Base-by-base conservation (phyloP, 2,113 vertebrate genomes). In the Campylorhamphus procurvoides region DNA sequence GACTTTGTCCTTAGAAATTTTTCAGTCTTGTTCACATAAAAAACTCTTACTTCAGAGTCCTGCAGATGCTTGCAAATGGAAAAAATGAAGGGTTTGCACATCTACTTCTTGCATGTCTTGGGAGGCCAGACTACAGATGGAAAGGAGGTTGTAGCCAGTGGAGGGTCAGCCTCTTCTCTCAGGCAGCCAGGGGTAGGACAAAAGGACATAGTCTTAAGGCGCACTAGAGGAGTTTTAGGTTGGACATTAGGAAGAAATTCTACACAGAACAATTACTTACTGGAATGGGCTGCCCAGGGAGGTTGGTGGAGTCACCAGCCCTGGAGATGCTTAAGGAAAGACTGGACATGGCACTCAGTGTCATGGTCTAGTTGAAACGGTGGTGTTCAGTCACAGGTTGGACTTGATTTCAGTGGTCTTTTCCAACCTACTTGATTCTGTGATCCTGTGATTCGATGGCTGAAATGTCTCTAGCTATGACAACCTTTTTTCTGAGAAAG, bases 101-200 rank as follows among this genome's bases (percentile, higher is more conserved):
- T 3, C 17, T 56, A 14, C 52, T 67, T 52, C 35, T 69, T 52
- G 39, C 33, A 0, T n/a, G 5, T 28, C 20, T 44, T 76, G 40
- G 10, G 40, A 56, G 7, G 11, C 16, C 72, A 76, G 33, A 56
- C 29, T 80, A 33, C 37, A 28, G 15, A 46, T 22, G 37, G n/a
- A 60, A 40, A 53, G 39, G 24, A 40, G 46, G 7, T 35, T 11
- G 53, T 6, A 35, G 14, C 33, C 24, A 40, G 39, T 1, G 0
- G 1, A 12, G 3, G 10, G 7, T 73, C 0, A 0, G 7, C 5
- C 22, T 35, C 37, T 67, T 46, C 60, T 52, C 31, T 18, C 19
- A 46, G 40, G 29, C 16, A 49, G 5, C 28, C 24, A 39, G 33
- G 10, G 10, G 37, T 10, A 17, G 28, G 46, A 12, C 14, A 47